These are phyloP conservation scores for Petromus typicus DNA, from an alignment of 2,113 vertebrate genomes.

Conservation along the genomic window DNA sequence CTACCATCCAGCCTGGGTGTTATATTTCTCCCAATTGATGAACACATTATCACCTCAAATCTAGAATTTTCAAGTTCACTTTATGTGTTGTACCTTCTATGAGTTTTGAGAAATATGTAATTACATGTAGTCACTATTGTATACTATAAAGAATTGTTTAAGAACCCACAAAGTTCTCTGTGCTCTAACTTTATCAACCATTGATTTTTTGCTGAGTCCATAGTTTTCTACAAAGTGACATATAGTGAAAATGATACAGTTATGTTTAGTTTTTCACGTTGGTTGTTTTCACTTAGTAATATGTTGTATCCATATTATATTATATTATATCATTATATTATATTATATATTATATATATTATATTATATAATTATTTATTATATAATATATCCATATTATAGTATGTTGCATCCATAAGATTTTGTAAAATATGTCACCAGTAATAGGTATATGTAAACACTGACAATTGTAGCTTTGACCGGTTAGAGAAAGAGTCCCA, in stretches of 20 bases:
- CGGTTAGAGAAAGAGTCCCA: slow-evolving; percentile 77
- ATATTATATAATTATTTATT: no score
- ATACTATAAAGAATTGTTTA: background rate
- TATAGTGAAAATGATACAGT: background rate
- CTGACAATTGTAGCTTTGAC: slow-evolving; percentile 47
- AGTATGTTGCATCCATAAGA: slow-evolving; percentile 64
- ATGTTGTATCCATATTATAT: no score
- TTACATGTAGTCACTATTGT: background rate
- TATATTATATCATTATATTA: no score
- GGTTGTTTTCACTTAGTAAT: background rate
- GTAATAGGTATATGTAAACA: slow-evolving; percentile 69
- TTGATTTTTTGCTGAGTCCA: background rate
- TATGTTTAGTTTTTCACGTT: background rate
- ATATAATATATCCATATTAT: no score
- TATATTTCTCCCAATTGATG: no score
- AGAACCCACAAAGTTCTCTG: background rate
- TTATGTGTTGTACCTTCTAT: background rate
- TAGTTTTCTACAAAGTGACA: background rate
- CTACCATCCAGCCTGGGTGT: background rate
- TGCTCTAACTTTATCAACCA: background rate
- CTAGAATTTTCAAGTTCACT: background rate
- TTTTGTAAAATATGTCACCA: slow-evolving; percentile 70
- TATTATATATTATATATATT: no score
- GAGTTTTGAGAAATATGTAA: background rate
- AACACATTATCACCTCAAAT: background rate